Evolutionary conservation across 2,797 vertebrate genomes (phyloP), one percentile per base, ranked within the genome.

Genomic region (Synanceia verrucosa): DNA sequence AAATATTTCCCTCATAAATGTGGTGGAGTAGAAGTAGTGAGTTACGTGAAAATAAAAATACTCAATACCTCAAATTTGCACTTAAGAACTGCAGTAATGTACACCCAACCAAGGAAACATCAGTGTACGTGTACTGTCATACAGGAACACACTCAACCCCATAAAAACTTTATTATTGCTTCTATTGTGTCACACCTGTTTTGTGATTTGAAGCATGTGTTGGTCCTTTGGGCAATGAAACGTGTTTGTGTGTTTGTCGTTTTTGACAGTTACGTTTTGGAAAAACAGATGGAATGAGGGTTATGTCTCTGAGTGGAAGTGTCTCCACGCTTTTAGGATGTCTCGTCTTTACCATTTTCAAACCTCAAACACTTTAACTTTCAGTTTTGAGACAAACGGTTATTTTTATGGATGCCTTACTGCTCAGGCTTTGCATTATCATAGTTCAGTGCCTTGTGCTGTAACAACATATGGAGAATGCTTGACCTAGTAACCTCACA

Each of bases 131-230:
- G 56, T 14, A 48, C 10, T 66, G 6, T 19, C 29, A 31, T 8
- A 44, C 26, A 67, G n/a, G 14, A 28, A 73, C 16, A 61, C 52
- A 64, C 2, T 73, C 33, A 70, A 39, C 26, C 26, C 44, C 48
- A 61, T 46, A 73, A 36, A n/a, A 62, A 55, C 57, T 23, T 16
- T 12, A 14, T 46, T 44, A 24, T 39, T 51, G 55, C 13, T 23
- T 62, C 19, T 59, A 52, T 63, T 52, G 57, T 23, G 18, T 66
- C 61, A 46, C 41, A 31, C 18, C 23, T 29, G 39, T 43, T 53
- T 63, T 56, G 21, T 72, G 24, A 73, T 75, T 65, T 64, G 43
- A 70, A 28, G 39, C 0, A 5, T 63, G 21, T 56, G 34, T 19
- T 37, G 41, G 62, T 36, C 21, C n/a, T 9, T 52, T 28, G 46